These are phyloP conservation scores for Ptychoptera contaminata DNA, from an alignment of 2,888 invertebrate species.

Conservation along the genomic window DNA sequence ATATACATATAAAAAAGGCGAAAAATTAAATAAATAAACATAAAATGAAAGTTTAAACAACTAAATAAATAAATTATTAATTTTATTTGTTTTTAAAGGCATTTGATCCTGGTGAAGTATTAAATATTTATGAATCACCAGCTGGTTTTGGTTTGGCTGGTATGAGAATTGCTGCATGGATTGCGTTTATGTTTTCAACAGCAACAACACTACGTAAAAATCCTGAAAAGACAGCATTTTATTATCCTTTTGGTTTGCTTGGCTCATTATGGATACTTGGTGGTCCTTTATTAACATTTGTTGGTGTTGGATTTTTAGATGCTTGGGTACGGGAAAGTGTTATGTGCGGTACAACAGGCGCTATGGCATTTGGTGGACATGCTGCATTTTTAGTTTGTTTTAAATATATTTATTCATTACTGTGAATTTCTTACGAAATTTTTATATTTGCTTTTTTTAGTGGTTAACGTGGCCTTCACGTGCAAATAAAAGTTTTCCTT, in stretches of 20 bases:
- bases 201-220: slow-evolving; percentile 57
- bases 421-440: not conserved
- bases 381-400: slow-evolving; percentile 46
- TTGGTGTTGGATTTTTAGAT: slow-evolving; percentile 64
- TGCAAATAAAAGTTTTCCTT: slow-evolving; percentile 80
- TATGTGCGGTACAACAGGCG: slow-evolving; percentile 48
- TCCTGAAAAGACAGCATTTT: slow-evolving; percentile 68
- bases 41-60: not conserved
- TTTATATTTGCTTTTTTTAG: slow-evolving; percentile 31
- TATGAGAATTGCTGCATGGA: slow-evolving; percentile 63
- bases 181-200: slow-evolving; percentile 52
- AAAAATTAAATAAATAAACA: too few species aligned
- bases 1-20: not conserved
- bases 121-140: slow-evolving; percentile 81
- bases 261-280: slow-evolving; percentile 79
- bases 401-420: not conserved
- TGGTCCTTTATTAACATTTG: slow-evolving; percentile 60
- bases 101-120: slow-evolving; percentile 81
- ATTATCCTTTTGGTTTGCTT: slow-evolving; percentile 65
- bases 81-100: slow-evolving; percentile 35
- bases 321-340: slow-evolving; percentile 67
- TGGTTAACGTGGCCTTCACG: slow-evolving; percentile 67
- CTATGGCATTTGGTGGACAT: slow-evolving; percentile 51
- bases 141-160: slow-evolving; percentile 72
- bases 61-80: not conserved